Evolutionary conservation across 1,140 invertebrate species (phyloP).

Genomic region (Lepidurus arcticus): DNA sequence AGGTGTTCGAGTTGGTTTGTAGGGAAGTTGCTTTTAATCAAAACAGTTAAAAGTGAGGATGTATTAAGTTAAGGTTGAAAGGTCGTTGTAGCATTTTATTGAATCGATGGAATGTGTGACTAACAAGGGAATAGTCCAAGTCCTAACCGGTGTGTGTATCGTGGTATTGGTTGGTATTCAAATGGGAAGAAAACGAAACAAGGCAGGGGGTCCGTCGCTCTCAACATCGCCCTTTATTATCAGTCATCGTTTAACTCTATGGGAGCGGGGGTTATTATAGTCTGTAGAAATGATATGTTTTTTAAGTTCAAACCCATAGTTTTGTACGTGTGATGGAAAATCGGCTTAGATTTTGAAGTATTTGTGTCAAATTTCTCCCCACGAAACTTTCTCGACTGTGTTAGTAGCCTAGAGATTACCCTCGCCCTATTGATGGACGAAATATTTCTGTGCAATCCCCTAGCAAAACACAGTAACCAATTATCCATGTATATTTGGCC

Average conservation of each 20-base stretch:
- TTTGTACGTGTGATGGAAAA: background rate
- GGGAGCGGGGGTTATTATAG: background rate
- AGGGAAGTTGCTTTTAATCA: background rate
- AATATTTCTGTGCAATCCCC: background rate
- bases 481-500: background rate
- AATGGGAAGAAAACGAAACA: background rate
- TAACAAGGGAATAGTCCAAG: background rate
- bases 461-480: background rate
- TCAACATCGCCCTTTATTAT: background rate
- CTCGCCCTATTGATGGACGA: background rate
- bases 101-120: constrained; percentile 10
- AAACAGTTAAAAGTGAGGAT: constrained; percentile 9
- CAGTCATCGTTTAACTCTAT: constrained; percentile 9
- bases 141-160: background rate
- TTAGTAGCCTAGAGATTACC: background rate
- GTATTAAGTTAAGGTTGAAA: background rate
- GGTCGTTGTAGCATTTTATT: background rate
- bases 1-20: background rate
- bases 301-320: background rate
- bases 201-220: background rate
- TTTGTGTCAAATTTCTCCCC: background rate
- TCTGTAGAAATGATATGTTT: background rate
- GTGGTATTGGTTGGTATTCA: constrained; percentile 5
- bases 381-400: background rate
- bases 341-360: background rate